Base-by-base conservation (phyloP, 2,888 invertebrate species). In the Eumerus sabulonum region DNA sequence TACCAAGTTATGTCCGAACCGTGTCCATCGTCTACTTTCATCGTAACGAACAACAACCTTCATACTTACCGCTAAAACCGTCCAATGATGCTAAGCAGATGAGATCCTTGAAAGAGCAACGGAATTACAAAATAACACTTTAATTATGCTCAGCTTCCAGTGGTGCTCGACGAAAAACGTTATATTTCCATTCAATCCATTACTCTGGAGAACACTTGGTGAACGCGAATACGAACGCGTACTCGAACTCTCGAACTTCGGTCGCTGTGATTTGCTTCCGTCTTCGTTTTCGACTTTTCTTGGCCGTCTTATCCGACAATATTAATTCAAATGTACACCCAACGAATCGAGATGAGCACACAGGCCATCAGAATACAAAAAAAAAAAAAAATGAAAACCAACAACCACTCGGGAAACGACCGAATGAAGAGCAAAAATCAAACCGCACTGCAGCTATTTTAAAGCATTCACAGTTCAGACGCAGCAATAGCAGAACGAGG, bases 401-500 rank as follows among this genome's bases (percentile, higher is more conserved):
- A 50, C 59, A 50, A 59, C 38, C 57, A 54, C 59, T 54, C 50
- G 19, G 45, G 64, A 44, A 68, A 42, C 62, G 67, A 70, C 59
- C 74, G 74, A 79, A 68, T 64, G 74, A 74, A 50, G 68, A 68
- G 60, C 60, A 74, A 48, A 73, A 70, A 79, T 74, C 74, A 79
- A 79, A 79, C 79, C 74, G 79, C 79, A 79, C 74, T 79, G 79
- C 79, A 79, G 79, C 79, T 73, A 74, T 79, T 79, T 79, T 79
- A 73, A 74, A 74, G 79, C 79, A 79, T 73, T 79, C 79, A 70
- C 74, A 70, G 74, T 79, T 79, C 68, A 64, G 68, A 68, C 64
- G 74, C 79, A 66, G 53, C 68, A 70, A 53, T 35, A 36, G 64
- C 51, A 77, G 57, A 44, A 74, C 59, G 7, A 62, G 62, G 59